phyloP scores from a whole-genome alignment of 2,888 invertebrate genomes.

The Temnothorax unifasciatus region DNA sequence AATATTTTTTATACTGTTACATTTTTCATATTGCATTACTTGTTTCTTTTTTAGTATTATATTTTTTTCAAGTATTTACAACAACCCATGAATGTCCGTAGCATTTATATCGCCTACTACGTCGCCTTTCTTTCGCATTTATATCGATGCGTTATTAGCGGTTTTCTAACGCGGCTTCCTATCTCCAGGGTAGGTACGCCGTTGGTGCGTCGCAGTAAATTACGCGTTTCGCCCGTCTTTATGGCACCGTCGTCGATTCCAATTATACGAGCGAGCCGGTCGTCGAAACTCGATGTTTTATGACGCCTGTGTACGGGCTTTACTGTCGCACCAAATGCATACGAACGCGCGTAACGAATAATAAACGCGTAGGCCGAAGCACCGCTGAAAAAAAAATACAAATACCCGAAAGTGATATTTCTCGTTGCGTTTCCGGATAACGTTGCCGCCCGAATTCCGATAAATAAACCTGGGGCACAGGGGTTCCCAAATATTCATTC shows the following conservation, averaged over 20 bases:
- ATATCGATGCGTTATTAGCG: not conserved
- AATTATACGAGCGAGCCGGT: conserved; percentile 38
- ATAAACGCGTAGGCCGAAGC: not conserved
- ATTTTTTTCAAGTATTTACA: not conserved
- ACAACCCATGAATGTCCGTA: not conserved
- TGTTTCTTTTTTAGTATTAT: not conserved
- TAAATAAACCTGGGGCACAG: conserved; percentile 1
- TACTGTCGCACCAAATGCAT: not conserved
- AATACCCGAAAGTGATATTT: conserved; percentile 29
- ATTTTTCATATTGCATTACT: not conserved
- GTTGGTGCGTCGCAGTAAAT: conserved; percentile 15
- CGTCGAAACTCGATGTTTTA: conserved; percentile 42
- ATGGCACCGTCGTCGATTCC: conserved; percentile 18
- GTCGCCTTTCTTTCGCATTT: not conserved
- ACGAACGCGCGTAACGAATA: conserved; percentile 15
- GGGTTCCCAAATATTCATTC: not conserved
- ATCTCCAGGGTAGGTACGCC: not conserved
- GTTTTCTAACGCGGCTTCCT: not conserved
- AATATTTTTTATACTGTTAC: not conserved
- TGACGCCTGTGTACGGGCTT: conserved; percentile 9
- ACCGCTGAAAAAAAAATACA: conserved; percentile 7
- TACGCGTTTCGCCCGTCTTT: conserved; percentile 30
- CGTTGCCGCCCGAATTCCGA: not conserved
- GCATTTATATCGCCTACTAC: not conserved
- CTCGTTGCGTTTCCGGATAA: conserved; percentile 19